These are phyloP conservation scores for Brienomyrus brachyistius DNA, from an alignment of 2,113 vertebrate genomes.

Conservation along the genomic window DNA sequence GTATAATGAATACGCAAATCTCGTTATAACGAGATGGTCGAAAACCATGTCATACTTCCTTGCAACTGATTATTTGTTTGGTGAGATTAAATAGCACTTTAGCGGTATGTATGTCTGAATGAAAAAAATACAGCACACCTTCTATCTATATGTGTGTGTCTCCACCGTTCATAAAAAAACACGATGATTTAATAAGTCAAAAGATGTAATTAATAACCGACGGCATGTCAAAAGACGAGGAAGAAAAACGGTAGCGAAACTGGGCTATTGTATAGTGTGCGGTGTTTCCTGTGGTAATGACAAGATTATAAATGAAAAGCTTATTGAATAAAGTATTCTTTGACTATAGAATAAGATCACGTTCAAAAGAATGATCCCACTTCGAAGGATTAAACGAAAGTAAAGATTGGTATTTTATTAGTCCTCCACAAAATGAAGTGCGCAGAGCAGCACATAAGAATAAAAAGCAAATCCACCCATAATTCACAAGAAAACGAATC, in stretches of 20 bases:
- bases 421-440: neutral
- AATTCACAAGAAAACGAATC: neutral
- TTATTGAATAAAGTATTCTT: neutral
- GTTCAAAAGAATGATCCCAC: neutral
- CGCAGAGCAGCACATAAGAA: neutral
- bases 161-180: neutral
- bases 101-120: neutral
- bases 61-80: neutral
- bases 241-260: too few species aligned
- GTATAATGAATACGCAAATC: neutral
- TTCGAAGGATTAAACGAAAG: neutral
- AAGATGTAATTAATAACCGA: too few species aligned
- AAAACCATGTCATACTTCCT: neutral
- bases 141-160: neutral
- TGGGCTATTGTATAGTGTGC: too few species aligned
- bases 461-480: neutral
- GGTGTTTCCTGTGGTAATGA: neutral
- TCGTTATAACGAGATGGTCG: neutral
- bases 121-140: neutral
- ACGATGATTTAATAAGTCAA: neutral
- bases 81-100: neutral
- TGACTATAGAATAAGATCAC: neutral
- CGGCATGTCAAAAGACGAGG: too few species aligned
- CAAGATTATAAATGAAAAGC: neutral
- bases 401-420: neutral